A percentile compares a stretch with the other conserved stretches of the same genome.
phyloP scores from a whole-genome alignment of 2,113 vertebrate genomes.

The Xyrauchen texanus region DNA sequence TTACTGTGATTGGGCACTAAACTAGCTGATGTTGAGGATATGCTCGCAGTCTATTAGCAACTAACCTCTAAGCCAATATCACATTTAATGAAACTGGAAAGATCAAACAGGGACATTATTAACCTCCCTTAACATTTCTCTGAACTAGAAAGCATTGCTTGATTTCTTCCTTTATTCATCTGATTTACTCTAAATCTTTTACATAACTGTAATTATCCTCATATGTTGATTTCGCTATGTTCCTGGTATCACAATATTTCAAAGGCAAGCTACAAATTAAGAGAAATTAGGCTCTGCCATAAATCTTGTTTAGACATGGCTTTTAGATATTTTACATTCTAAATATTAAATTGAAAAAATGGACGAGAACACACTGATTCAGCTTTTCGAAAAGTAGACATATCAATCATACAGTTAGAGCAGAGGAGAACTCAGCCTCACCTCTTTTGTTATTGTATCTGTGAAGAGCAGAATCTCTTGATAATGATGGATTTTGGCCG shows the following conservation, averaged over 20 bases:
- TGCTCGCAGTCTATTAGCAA: conserved; percentile 60
- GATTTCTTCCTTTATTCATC: background rate
- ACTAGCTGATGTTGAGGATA: conserved; percentile 69
- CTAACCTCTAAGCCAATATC: conserved; percentile 55
- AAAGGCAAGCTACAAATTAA: background rate
- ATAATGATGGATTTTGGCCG: conserved; percentile 13
- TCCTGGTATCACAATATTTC: background rate
- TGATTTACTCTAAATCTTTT: background rate
- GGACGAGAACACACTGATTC: background rate
- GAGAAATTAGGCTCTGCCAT: background rate
- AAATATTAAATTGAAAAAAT: background rate
- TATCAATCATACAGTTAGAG: background rate
- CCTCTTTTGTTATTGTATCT: background rate
- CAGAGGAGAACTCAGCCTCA: conserved; percentile 1
- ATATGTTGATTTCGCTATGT: background rate
- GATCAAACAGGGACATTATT: background rate
- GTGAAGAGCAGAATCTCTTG: background rate
- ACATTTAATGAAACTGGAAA: conserved; percentile 55
- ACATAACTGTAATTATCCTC: background rate
- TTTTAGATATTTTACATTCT: background rate
- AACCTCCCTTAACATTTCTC: background rate
- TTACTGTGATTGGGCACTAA: conserved; percentile 69
- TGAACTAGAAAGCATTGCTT: background rate
- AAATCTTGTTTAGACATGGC: background rate
- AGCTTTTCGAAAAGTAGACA: conserved; percentile 8